Conservation (phyloP, 2,888 invertebrate species). For the Coronaproctus castanopsis region DNA sequence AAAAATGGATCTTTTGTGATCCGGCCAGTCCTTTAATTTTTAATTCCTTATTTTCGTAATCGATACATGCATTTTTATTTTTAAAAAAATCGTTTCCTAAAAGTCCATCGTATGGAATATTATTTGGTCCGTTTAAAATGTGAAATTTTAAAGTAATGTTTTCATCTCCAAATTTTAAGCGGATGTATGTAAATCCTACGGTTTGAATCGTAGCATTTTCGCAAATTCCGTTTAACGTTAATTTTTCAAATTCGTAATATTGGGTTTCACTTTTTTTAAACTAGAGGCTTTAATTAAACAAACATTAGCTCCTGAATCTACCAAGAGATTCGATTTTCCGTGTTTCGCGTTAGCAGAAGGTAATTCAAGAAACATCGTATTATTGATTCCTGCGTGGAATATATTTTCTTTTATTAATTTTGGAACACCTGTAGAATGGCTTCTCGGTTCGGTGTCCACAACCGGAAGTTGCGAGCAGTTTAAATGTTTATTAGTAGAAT, state of each 20-base stretch:
- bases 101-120: conserved; percentile 2
- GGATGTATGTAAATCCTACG: not conserved
- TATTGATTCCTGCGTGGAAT: too few relatives aligned
- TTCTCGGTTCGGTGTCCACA: not conserved
- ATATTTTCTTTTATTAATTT: not conserved
- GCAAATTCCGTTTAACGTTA: not conserved
- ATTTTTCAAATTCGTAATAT: not conserved
- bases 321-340: not conserved
- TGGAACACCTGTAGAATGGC: conserved; percentile 1
- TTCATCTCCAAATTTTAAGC: not conserved
- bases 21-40: too few relatives aligned
- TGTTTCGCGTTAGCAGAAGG: not conserved
- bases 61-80: not conserved
- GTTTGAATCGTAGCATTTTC: not conserved
- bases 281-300: not conserved
- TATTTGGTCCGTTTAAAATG: not conserved
- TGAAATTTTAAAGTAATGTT: not conserved
- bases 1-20: too few relatives aligned
- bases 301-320: not conserved
- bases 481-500: not conserved
- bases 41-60: not conserved
- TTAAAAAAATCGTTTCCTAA: conserved; percentile 3
- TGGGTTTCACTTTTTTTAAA: not conserved
- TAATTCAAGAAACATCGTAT: not conserved
- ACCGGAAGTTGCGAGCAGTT: conserved; percentile 1